Base-by-base conservation (phyloP, 1,140 invertebrate species). In the Drosophila tropicalis region DNA sequence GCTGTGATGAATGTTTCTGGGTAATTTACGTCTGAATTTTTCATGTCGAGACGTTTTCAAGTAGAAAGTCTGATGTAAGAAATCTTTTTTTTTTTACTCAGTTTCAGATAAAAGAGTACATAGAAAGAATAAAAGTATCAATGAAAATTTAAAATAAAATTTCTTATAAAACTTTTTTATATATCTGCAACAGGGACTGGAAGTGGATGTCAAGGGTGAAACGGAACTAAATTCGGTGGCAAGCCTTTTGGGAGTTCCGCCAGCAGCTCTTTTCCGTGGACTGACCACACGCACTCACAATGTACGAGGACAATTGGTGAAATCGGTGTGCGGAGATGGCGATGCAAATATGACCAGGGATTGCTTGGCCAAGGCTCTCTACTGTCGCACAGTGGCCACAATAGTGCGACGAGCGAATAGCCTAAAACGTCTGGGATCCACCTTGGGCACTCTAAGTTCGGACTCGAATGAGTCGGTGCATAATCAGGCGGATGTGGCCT, bases 341-440 rank as follows among this genome's bases (percentile, higher is more conserved):
- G 95, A 96, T 94, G 96, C 96, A 9, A 96, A 97, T 79, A 95
- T 96, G 93, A 97, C 96, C 9, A 93, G 97, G 76, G 97, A 98
- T 93, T 96, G 96, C 55, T 93, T 98, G 47, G 97, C 97, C 1
- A 98, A 98, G 93, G 97, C 98, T 9, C 93, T 99, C 10, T 99
- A 98, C 91, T 98, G 97, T 90, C 95, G 98, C 58, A 98, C 97
- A 1, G 97, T 99, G n/a, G 97, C 97, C 5, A 98, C 97, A 5
- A 98, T 99, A 78, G 97, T 98, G 5, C 93, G 97, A 29, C 93
- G 97, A 81, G 97, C 98, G 17, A 99, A 99, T 91, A 98, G 97
- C 85, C 93, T 98, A 10, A 98, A 98, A 92, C 94, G 97, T 39
- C 93, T 98, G 9, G 96, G 97, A 13, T 98, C 97, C 0, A 97